Percentiles rank a stretch among this genome's conserved stretches.
Evolutionary conservation across 2,113 vertebrate species (phyloP).

Genomic region (Percina caprodes): DNA sequence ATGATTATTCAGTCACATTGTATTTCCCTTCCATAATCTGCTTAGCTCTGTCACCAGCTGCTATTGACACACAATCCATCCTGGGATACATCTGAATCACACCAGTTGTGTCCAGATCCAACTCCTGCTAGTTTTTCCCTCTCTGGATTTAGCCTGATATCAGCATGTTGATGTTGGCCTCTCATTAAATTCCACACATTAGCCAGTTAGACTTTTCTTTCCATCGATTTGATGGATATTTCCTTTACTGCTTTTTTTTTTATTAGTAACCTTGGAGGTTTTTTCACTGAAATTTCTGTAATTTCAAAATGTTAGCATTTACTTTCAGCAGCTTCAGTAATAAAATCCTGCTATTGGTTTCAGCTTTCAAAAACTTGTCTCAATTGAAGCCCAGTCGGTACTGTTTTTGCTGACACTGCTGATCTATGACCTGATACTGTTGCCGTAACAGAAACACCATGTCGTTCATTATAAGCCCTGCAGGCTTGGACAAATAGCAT

Average conservation of each 20-base stretch:
- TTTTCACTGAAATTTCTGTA: not conserved
- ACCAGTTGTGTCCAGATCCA: not conserved
- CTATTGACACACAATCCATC: constrained; percentile 5
- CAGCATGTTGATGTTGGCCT: not conserved
- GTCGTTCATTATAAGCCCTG: constrained; percentile 59
- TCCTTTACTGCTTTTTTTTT: not conserved
- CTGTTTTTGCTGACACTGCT: constrained; percentile 50
- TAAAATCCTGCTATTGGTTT: constrained; percentile 8
- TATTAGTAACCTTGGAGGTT: not conserved
- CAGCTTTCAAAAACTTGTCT: constrained; percentile 14
- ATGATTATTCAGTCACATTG: not conserved
- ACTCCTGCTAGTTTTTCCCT: not conserved
- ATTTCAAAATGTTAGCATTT: constrained; percentile 16
- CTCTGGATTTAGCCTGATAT: not conserved
- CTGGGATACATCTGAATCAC: constrained; percentile 2
- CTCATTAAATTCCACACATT: constrained; percentile 10
- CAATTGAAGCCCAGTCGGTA: constrained; percentile 12
- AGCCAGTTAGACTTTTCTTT: not conserved
- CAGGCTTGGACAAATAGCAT: constrained; percentile 64
- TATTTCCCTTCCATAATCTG: too few species aligned
- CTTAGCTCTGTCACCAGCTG: not conserved
- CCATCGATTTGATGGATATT: not conserved
- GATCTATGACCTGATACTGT: constrained; percentile 62
- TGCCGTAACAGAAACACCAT: constrained; percentile 58
- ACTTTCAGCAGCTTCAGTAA: constrained; percentile 13